These are phyloP conservation scores for Catagonus wagneri DNA, from an alignment of 2,113 vertebrate species.

Conservation along the genomic window DNA sequence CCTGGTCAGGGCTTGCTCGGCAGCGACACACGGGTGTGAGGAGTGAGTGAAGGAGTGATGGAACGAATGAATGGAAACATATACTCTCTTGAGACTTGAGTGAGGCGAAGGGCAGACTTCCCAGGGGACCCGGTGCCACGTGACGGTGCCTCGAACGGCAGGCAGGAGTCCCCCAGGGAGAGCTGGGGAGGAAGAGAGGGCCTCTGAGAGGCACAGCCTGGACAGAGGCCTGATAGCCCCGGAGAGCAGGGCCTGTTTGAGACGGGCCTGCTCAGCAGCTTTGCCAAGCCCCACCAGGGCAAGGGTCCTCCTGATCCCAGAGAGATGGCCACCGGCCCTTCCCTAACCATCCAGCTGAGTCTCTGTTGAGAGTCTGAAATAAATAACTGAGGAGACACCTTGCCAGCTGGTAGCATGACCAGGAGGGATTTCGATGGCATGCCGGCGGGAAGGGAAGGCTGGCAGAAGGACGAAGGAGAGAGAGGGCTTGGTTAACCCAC, in stretches of 20 bases:
- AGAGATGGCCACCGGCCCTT: not conserved
- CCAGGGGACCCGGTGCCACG: not conserved
- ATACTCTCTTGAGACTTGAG: not conserved
- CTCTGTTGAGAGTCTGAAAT: not conserved
- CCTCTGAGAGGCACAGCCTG: not conserved
- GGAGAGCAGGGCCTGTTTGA: not conserved
- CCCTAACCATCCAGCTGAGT: not conserved
- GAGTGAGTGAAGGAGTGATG: not conserved
- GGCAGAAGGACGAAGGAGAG: not conserved
- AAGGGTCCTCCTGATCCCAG: not conserved
- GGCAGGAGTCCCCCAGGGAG: too few species aligned
- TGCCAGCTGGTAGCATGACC: slow-evolving; percentile 45
- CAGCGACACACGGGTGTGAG: not conserved
- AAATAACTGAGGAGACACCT: not conserved
- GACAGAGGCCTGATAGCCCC: not conserved
- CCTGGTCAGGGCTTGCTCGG: not conserved
- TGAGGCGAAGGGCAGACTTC: not conserved
- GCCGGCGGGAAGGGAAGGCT: not conserved
- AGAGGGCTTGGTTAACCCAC: not conserved
- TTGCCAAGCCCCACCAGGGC: not conserved
- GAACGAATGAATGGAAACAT: not conserved
- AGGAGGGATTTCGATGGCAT: not conserved
- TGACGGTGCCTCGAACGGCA: not conserved
- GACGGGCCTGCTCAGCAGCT: not conserved
- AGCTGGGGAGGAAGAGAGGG: not conserved